Base-by-base conservation (phyloP, 2,797 vertebrate genomes). In the Lacerta agilis region DNA sequence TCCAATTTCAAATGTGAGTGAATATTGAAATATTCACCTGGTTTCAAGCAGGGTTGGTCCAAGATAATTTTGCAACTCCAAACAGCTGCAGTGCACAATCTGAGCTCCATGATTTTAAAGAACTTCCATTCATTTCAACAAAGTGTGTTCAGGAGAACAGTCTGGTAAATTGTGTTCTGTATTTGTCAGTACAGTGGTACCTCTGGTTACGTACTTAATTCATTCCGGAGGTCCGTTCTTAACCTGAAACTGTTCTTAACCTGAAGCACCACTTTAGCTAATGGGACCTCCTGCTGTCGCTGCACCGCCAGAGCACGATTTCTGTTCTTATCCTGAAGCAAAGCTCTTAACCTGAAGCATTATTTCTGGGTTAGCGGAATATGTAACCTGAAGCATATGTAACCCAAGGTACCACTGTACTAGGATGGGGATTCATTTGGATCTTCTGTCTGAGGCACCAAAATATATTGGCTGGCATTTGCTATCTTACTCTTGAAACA, bases 1-100 rank as follows among this genome's bases (percentile, higher is more conserved):
- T 2, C 3, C 3, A 5, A 43, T 73, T 84, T 88, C 58, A 87
- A 20, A 18, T 33, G 73, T 92, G 89, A 79, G 77, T 78, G 27
- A 76, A 4, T 90, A 86, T 79, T 85, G 17, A 79, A 11, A 8
- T 86, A 75, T 73, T n/a, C 15, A 11, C 29, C 61, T 36, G 71
- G 64, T 75, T 90, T 23, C 72, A 86, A 67, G 10, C 25, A 79
- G 2, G 25, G 41, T 15, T 29, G 33, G 64, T 29, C n/a, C 33
- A 29, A 41, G 43, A 69, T 69, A 55, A 88, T 55, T 78, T 69
- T 79, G 64, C 64, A 17, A 3, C 10, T 78, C 27, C 5, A 58
- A 77, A 15, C 72, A 17, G 38, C 23, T 25, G 29, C 5, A 25
- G 18, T 69, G 20, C 25, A 27, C 41, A 86, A 41, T 64, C 55